These are phyloP conservation scores for Nyctibius grandis DNA, from an alignment of 2,797 vertebrate genomes.

Conservation along the genomic window DNA sequence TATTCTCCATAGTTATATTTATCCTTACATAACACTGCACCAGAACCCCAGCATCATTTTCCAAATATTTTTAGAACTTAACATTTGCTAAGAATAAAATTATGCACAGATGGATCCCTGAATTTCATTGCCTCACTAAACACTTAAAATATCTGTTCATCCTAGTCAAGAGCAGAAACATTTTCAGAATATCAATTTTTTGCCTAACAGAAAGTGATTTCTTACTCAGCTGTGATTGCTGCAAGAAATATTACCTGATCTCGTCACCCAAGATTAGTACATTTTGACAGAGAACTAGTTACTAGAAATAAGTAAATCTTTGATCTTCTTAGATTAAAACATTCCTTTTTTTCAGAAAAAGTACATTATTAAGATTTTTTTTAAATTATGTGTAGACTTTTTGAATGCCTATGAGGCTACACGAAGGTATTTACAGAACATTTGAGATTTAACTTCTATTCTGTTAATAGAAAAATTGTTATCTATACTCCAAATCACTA, in stretches of 20 bases:
- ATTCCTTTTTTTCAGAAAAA: neutral
- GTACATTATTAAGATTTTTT: neutral
- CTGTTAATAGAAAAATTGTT: neutral
- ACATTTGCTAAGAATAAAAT: neutral
- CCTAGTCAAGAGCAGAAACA: neutral
- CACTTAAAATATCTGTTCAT: conserved; percentile 3
- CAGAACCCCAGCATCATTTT: neutral
- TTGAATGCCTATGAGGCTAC: neutral
- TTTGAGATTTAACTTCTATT: neutral
- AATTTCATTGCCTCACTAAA: neutral
- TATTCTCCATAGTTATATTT: neutral
- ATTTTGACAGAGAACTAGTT: neutral
- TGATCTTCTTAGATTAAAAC: neutral
- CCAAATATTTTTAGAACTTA: conserved; percentile 13
- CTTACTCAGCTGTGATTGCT: neutral
- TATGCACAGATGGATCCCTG: conserved; percentile 38
- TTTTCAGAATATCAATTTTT: neutral
- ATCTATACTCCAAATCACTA: neutral
- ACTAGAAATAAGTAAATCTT: neutral
- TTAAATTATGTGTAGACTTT: neutral
- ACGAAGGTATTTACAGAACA: neutral
- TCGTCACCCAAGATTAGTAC: neutral
- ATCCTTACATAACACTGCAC: conserved; percentile 34
- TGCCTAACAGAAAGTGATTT: neutral
- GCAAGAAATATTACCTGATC: neutral